These are phyloP conservation scores for Battus philenor DNA, from an alignment of 1,140 invertebrate species.

Conservation along the genomic window DNA sequence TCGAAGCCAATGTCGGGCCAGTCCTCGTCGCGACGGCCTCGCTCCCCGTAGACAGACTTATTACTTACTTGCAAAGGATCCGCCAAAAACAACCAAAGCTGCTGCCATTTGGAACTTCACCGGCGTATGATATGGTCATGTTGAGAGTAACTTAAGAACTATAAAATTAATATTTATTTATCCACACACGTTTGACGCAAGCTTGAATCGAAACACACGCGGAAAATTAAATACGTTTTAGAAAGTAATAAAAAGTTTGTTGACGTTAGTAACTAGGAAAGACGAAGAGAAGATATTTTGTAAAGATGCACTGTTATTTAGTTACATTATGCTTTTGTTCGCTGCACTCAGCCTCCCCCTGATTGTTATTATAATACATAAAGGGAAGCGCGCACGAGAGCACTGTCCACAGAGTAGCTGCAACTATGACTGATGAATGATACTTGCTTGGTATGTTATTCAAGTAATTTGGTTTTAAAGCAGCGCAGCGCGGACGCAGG, in stretches of 20 bases:
- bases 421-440: slow-evolving; percentile 52
- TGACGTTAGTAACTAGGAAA: slow-evolving; percentile 45
- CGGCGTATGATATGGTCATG: slow-evolving; percentile 92
- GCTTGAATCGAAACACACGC: slow-evolving; percentile 64
- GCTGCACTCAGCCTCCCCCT: slow-evolving; percentile 46
- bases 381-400: slow-evolving; percentile 36
- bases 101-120: slow-evolving; percentile 91
- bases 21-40: slow-evolving; percentile 19
- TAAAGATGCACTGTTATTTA: slow-evolving; percentile 51
- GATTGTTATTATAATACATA: slow-evolving; percentile 37
- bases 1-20: slow-evolving; percentile 22
- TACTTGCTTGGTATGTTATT: slow-evolving; percentile 35
- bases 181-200: slow-evolving; percentile 67
- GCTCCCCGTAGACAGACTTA: slow-evolving; percentile 13
- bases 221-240: slow-evolving; percentile 73
- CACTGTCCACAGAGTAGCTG: slow-evolving; percentile 44
- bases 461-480: slow-evolving; percentile 37
- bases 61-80: slow-evolving; percentile 88
- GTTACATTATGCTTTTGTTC: slow-evolving; percentile 68
- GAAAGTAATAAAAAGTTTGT: slow-evolving; percentile 67
- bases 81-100: slow-evolving; percentile 94
- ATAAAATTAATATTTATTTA: slow-evolving; percentile 68
- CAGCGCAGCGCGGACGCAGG: slow-evolving; percentile 30
- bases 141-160: slow-evolving; percentile 46
- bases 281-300: slow-evolving; percentile 51